Percentiles rank a stretch among this genome's conserved stretches.
phyloP scores from a whole-genome alignment of 2,797 vertebrate species.

The Sebastes miniatus region DNA sequence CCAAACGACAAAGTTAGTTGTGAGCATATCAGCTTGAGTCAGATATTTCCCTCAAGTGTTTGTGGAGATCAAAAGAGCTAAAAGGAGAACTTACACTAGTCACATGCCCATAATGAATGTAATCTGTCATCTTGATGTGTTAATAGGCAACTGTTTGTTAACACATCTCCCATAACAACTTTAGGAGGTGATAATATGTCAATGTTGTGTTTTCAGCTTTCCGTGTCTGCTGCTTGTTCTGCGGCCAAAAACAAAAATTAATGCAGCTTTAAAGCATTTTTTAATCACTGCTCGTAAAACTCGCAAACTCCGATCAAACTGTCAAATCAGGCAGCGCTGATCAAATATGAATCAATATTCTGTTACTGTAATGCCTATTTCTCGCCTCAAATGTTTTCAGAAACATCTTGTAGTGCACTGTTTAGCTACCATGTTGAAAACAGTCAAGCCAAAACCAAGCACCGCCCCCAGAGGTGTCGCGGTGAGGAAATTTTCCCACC shows the following conservation, averaged over 20 bases:
- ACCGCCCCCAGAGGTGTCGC: too few relatives aligned
- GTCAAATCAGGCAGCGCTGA: too few relatives aligned
- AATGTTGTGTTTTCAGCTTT: not conserved
- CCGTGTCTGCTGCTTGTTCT: not conserved
- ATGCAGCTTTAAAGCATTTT: not conserved
- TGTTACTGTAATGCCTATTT: too few relatives aligned
- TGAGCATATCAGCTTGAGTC: not conserved
- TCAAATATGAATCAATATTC: too few relatives aligned
- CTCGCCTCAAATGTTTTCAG: too few relatives aligned
- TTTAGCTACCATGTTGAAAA: too few relatives aligned
- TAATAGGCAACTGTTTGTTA: not conserved
- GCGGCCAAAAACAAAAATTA: not conserved
- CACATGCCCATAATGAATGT: not conserved
- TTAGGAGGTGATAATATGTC: not conserved
- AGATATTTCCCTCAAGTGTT: not conserved
- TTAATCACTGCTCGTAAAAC: too few relatives aligned
- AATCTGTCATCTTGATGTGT: not conserved
- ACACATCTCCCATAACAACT: not conserved
- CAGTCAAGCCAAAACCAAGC: too few relatives aligned
- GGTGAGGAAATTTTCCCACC: too few relatives aligned
- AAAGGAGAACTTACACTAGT: not conserved
- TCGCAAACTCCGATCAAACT: too few relatives aligned
- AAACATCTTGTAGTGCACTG: too few relatives aligned
- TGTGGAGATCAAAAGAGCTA: not conserved
- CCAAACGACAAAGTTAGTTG: not conserved